Evolutionary conservation across 2,888 invertebrate genomes (phyloP), one percentile per base, ranked within the genome.

Genomic region (Agonopterix heracliana): DNA sequence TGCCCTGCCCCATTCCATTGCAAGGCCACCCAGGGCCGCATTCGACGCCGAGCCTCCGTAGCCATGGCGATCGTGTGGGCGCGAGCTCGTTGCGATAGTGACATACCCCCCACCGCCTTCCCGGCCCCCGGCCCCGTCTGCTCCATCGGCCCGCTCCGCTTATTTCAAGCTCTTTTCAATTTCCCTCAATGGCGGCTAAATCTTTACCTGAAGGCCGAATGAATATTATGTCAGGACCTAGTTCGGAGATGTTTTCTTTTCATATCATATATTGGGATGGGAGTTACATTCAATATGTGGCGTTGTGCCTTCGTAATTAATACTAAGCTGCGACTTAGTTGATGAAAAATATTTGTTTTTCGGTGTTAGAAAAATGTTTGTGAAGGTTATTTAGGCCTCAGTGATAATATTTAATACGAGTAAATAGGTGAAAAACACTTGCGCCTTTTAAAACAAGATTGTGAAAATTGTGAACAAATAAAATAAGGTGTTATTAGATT

Each of bases 1-100:
- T 88, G 89, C 86, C 88, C 89, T 87, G 26, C 87, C 89, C 81
- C 89, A 86, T 77, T 75, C 88, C 85, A 86, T 75, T 89, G 89
- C 88, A 89, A 88, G 89, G 89, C 86, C 85, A 81, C 83, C 84
- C 89, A 89, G 89, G 81, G 85, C 83, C 85, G 88, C 68, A 89
- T 74, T 83, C 69, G 75, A 69, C 68, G 70, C 64, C 64, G 74
- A n/a, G 41, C 12, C 41, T 72, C 61, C 81, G 84, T 87, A 83
- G 74, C 75, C 73, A 86, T 83, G 64, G 74, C 68, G 78, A 73
- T 74, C 72, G 77, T 71, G 71, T 65, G 70, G 68, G 72, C 71
- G 61, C 63, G 68, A 64, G 61, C 75, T 86, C 87, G 77, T 83
- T 87, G 86, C 82, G 84, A 84, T 85, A 74, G 81, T 86, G 78